Evolutionary conservation across 1,140 invertebrate species (phyloP), one percentile per base, ranked within the genome.

Genomic region (Pachyrhynchus sulphureomaculatus): DNA sequence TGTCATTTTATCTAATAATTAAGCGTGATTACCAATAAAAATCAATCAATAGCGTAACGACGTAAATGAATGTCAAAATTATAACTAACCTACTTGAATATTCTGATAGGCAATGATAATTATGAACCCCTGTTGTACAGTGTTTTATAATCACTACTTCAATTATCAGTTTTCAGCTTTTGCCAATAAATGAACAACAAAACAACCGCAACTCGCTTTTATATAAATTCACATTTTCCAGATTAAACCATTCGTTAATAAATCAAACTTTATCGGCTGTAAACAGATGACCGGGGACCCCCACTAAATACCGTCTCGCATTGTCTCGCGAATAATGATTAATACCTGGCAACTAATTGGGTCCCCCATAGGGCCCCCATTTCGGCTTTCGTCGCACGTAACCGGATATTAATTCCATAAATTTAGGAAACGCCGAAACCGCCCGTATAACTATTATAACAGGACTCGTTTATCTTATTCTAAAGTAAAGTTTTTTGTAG

Each of bases 371-470:
- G 18, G 44, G 21, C 56, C 39, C 45, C 45, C 44, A 32, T 49
- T 58, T 58, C 45, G 34, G 56, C 37, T 59, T 33, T 59, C 45
- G 37, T 47, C 47, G 45, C 56, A 59, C 56, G 56, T 59, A 49
- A 47, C 56, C 56, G 56, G 56, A 59, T 59, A 59, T 59, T 59
- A 59, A 59, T 59, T 59, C 56, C 56, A 59, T 59, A 59, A 59
- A 59, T 59, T 59, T 59, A 20, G 45, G 42, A 57, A 57, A 57
- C 42, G 39, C 32, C 54, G 54, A 29, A 45, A 56, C 45, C n/a
- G 32, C 53, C 15, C 51, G 51, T 26, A 36, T 33, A 47, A 58
- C 55, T 48, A 58, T 48, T 41, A 6, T 33, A 45, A 29, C 47
- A 34, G 33, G 5, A 12, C n/a, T 33, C 56, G 47, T 59, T 59